Evolutionary conservation across 2,888 invertebrate genomes (phyloP).

Genomic region (Cataglyphis albicans): DNA sequence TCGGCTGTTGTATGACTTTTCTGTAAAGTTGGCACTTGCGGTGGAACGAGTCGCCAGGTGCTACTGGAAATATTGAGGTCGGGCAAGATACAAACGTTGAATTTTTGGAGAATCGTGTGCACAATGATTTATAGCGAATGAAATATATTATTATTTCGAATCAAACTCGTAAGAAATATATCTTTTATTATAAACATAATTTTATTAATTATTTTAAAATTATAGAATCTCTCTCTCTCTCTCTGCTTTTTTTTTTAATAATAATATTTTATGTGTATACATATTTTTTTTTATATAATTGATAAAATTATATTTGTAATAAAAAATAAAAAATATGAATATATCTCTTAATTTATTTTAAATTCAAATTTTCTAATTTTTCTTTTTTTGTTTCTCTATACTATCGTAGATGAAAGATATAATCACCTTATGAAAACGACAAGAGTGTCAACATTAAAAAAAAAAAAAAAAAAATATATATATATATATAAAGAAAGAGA

Average conservation of each 20-base stretch:
- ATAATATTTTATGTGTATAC: too few species aligned
- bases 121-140: neutral
- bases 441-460: slow-evolving; percentile 12
- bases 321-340: slow-evolving; percentile 12
- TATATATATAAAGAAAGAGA: neutral
- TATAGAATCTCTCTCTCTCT: too few species aligned
- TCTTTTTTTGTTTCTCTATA: neutral
- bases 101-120: slow-evolving; percentile 20
- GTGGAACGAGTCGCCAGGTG: slow-evolving; percentile 45
- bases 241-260: too few species aligned
- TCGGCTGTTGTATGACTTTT: slow-evolving; percentile 19
- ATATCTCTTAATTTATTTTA: neutral
- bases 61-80: slow-evolving; percentile 25
- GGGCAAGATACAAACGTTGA: slow-evolving; percentile 45
- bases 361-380: neutral
- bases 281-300: neutral
- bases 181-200: neutral
- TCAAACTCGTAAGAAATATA: neutral
- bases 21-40: slow-evolving; percentile 42
- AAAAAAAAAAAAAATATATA: too few species aligned
- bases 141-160: neutral
- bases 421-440: neutral
- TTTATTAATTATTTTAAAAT: neutral
- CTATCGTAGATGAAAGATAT: neutral
- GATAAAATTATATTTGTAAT: neutral